Conservation (phyloP, 2,888 invertebrate genomes). For the Drosophila aldrichi region DNA sequence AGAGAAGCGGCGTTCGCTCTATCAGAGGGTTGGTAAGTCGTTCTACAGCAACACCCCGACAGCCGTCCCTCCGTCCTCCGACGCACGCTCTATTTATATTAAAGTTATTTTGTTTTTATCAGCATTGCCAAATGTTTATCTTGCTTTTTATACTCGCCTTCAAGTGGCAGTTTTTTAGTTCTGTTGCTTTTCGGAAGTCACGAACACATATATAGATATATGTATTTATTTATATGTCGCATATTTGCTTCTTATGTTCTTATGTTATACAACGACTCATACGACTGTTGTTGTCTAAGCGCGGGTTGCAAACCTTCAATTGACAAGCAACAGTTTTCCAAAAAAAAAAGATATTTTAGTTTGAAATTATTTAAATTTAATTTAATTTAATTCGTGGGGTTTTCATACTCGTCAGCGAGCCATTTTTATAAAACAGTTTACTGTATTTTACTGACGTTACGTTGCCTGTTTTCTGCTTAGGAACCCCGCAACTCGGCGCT, state of each 20-base stretch:
- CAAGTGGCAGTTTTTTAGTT: constrained; percentile 17
- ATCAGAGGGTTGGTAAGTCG: constrained; percentile 92
- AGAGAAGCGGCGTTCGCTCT: constrained; percentile 90
- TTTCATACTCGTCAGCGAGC: constrained; percentile 1
- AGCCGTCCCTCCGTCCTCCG: constrained; percentile 20
- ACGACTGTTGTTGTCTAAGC: background rate
- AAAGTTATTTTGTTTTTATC: constrained; percentile 45
- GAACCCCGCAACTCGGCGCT: constrained; percentile 96
- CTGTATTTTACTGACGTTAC: constrained; percentile 15
- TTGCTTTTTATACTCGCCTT: constrained; percentile 22
- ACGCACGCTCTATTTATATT: constrained; percentile 42
- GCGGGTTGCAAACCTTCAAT: background rate
- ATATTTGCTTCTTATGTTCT: background rate
- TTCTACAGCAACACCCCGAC: constrained; percentile 68
- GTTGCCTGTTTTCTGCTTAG: constrained; percentile 85
- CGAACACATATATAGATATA: constrained; percentile 7
- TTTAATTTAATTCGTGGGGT: background rate
- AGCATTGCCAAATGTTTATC: constrained; percentile 55
- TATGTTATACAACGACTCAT: too few relatives aligned
- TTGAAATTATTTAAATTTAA: background rate
- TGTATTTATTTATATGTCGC: background rate
- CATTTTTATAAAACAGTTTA: background rate
- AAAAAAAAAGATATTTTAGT: background rate
- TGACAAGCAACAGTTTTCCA: background rate
- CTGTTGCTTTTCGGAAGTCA: constrained; percentile 18